These are phyloP conservation scores for Orientallactaga sibirica DNA, from an alignment of 2,797 vertebrate genomes.

Conservation along the genomic window DNA sequence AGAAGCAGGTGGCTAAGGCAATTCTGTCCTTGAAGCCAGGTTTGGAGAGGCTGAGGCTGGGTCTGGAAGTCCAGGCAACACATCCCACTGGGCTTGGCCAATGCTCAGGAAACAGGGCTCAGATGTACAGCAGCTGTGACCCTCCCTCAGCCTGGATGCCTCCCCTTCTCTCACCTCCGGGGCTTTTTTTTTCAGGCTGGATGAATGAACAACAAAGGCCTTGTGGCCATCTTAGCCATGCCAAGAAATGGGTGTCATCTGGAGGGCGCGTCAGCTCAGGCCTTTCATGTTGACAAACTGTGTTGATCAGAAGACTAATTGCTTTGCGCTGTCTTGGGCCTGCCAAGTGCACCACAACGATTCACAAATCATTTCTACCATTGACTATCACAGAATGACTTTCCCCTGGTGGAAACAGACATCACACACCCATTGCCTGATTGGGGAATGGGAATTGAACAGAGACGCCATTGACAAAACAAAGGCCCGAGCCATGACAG, in stretches of 20 bases:
- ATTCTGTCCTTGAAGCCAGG: neutral
- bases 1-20: constrained; percentile 66
- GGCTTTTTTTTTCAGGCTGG: constrained; percentile 23
- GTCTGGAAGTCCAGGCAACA: neutral
- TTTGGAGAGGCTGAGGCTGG: neutral
- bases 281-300: constrained; percentile 74
- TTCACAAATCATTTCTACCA: neutral
- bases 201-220: constrained; percentile 71
- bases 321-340: constrained; percentile 55
- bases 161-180: neutral
- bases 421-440: neutral
- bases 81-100: constrained; percentile 6
- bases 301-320: constrained; percentile 65
- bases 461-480: neutral
- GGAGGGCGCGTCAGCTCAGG: constrained; percentile 50
- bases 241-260: constrained; percentile 75
- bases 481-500: neutral
- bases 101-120: constrained; percentile 25
- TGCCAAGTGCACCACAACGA: neutral
- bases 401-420: neutral
- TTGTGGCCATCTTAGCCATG: constrained; percentile 44
- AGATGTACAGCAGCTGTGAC: constrained; percentile 71
- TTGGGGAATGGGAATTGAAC: neutral
- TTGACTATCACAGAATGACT: neutral
- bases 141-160: neutral